phyloP scores from a whole-genome alignment of 2,888 invertebrate genomes.

The Lamellibrachia satsuma region DNA sequence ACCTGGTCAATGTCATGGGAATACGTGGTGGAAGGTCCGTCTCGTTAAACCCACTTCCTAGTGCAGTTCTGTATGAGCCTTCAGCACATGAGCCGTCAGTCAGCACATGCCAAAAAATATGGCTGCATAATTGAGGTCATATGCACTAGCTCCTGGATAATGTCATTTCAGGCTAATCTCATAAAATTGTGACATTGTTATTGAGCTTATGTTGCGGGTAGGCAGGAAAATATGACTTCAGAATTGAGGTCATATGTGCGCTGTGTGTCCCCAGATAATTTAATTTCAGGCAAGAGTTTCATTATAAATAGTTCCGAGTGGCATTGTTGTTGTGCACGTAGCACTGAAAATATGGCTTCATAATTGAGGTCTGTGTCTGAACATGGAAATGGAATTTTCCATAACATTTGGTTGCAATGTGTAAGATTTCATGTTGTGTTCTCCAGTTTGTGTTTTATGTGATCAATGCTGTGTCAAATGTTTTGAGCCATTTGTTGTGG shows the following conservation, averaged over 20 bases:
- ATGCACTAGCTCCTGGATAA: not conserved
- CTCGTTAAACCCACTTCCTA: not conserved
- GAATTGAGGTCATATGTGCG: not conserved
- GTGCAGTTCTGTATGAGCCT: not conserved
- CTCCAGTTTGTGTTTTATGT: not conserved
- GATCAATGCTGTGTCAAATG: not conserved
- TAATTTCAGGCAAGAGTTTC: not conserved
- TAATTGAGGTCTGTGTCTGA: not conserved
- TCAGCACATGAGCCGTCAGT: not conserved
- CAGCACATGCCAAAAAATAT: not conserved
- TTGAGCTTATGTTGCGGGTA: too few relatives aligned
- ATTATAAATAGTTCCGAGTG: not conserved
- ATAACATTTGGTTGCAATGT: not conserved
- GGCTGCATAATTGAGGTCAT: not conserved
- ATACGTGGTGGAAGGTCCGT: not conserved
- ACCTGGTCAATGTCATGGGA: not conserved
- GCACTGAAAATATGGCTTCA: not conserved
- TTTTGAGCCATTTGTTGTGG: not conserved
- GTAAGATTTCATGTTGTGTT: not conserved
- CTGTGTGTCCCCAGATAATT: not conserved
- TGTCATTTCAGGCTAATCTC: not conserved
- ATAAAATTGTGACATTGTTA: too few relatives aligned
- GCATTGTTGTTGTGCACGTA: not conserved
- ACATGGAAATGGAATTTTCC: not conserved
- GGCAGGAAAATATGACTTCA: not conserved